Evolutionary conservation across 2,888 invertebrate genomes (phyloP).

Genomic region (Spilosoma lubricipeda): DNA sequence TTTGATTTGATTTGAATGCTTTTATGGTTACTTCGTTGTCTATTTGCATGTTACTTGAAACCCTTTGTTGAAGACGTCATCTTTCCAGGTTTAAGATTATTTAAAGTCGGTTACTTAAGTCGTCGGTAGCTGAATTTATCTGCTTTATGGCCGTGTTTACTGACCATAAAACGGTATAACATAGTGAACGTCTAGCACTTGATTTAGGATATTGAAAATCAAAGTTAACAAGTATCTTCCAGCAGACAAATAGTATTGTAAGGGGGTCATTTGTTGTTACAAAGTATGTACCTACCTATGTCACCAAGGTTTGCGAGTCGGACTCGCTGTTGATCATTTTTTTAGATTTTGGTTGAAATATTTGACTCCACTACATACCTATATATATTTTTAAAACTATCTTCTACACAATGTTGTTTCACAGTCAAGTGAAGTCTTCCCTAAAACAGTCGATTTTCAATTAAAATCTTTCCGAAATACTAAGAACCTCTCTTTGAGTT

Average conservation of each 20-base stretch:
- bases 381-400: background rate
- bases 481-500: conserved; percentile 26
- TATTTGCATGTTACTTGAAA: background rate
- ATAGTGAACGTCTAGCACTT: no score
- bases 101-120: no score
- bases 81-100: no score
- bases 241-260: no score
- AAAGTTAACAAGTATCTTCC: no score
- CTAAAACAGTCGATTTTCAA: background rate
- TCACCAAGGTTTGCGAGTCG: background rate
- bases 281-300: no score
- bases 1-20: no score
- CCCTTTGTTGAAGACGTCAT: background rate
- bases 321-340: background rate
- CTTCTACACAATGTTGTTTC: background rate
- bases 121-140: no score
- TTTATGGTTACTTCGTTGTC: background rate
- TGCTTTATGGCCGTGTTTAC: no score
- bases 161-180: no score
- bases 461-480: background rate
- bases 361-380: background rate
- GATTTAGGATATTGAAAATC: no score
- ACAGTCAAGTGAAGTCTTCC: background rate
- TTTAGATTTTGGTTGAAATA: background rate
- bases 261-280: no score